These are phyloP conservation scores for Tyrophagus putrescentiae DNA, from an alignment of 1,140 invertebrate genomes.

Conservation along the genomic window DNA sequence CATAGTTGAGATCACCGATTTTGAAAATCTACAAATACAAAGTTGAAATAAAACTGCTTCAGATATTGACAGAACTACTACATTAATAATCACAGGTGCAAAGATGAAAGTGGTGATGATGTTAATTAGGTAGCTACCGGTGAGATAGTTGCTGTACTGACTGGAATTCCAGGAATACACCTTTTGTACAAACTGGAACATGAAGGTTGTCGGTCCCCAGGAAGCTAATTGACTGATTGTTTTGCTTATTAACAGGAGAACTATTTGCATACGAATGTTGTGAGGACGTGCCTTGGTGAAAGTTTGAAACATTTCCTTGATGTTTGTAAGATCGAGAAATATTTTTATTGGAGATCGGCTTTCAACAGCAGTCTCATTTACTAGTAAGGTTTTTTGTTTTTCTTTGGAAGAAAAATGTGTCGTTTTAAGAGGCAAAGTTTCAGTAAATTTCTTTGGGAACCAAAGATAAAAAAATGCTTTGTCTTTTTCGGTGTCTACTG, in stretches of 20 bases:
- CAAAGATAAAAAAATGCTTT: too few relatives aligned
- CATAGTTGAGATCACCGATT: neutral
- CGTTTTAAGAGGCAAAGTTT: too few relatives aligned
- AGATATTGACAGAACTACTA: neutral
- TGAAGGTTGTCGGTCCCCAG: neutral
- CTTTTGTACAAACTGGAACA: slow-evolving; percentile 15
- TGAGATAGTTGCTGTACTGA: slow-evolving; percentile 16
- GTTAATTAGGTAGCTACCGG: neutral
- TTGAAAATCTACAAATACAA: neutral
- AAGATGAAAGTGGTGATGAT: neutral
- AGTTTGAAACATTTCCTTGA: neutral
- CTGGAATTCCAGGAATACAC: slow-evolving; percentile 18
- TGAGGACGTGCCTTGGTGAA: neutral
- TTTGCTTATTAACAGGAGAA: neutral
- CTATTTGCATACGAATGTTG: neutral
- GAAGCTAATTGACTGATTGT: neutral
- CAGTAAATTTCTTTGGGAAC: too few relatives aligned
- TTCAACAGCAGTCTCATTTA: too few relatives aligned
- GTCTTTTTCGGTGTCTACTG: too few relatives aligned
- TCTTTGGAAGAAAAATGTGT: too few relatives aligned
- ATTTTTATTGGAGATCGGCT: too few relatives aligned
- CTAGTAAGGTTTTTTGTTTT: neutral
- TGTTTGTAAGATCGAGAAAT: neutral
- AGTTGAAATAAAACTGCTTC: neutral
- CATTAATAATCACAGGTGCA: neutral